Evolutionary conservation across 2,113 vertebrate genomes (phyloP).

Genomic region (Natator depressus): DNA sequence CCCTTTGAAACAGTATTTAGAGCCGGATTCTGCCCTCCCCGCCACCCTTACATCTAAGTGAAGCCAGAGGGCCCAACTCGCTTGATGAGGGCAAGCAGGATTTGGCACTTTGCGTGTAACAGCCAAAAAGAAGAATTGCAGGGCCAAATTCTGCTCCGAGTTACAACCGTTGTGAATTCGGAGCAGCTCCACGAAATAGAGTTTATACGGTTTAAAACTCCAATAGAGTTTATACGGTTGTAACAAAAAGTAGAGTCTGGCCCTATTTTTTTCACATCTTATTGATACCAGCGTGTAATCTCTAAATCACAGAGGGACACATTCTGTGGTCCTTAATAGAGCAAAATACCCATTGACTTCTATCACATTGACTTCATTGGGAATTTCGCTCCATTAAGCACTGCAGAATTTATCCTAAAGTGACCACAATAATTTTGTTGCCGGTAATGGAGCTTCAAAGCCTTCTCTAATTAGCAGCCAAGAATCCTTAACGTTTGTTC

Average conservation of each 20-base stretch:
- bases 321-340: conserved; percentile 47
- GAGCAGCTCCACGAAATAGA: neutral
- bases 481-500: conserved; percentile 60
- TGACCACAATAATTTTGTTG: conserved; percentile 69
- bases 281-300: conserved; percentile 28
- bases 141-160: neutral
- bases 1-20: neutral
- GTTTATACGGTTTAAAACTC: neutral
- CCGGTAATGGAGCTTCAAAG: conserved; percentile 71
- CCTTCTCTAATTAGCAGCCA: conserved; percentile 67
- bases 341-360: conserved; percentile 67
- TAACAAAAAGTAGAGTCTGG: neutral
- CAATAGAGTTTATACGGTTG: neutral
- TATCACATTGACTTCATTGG: conserved; percentile 59
- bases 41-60: neutral
- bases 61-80: neutral
- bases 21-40: neutral
- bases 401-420: conserved; percentile 67
- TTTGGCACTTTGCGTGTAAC: neutral
- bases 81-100: neutral
- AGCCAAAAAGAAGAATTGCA: neutral
- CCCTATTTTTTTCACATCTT: neutral
- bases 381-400: conserved; percentile 71
- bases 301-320: conserved; percentile 37
- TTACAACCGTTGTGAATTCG: neutral